phyloP scores from a whole-genome alignment of 2,113 vertebrate genomes.

The Hemibagrus wyckioides region DNA sequence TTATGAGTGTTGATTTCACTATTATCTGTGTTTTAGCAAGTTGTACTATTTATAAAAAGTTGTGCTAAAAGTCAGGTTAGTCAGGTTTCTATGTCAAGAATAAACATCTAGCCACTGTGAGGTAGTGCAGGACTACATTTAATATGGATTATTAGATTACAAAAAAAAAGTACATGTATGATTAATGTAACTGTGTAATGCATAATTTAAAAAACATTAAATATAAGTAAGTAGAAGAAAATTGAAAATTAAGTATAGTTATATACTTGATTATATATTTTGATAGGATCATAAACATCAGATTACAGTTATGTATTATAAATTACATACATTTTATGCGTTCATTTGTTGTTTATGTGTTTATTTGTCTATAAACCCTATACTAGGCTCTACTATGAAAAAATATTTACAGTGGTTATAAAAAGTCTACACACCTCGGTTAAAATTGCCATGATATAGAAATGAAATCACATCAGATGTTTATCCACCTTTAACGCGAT shows the following conservation, averaged over 20 bases:
- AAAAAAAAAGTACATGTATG: background rate
- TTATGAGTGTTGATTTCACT: no score
- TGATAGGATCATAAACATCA: background rate
- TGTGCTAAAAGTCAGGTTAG: background rate
- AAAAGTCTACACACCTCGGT: background rate
- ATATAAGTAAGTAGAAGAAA: no score
- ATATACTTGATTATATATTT: background rate
- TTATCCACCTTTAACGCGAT: background rate
- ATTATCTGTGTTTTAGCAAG: background rate
- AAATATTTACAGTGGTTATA: background rate
- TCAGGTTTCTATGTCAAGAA: no score
- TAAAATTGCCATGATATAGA: no score
- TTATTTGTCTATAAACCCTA: background rate
- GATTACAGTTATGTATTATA: background rate
- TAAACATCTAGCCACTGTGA: background rate
- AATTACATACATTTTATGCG: background rate
- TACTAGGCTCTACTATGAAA: background rate
- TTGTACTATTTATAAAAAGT: background rate
- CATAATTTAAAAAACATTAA: background rate
- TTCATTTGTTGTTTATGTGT: background rate
- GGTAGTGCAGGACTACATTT: background rate
- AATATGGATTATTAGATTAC: background rate
- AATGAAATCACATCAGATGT: background rate
- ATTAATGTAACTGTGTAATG: background rate
- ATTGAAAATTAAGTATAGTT: no score